A percentile compares a stretch with the other conserved stretches of the same genome.
Evolutionary conservation across 1,140 invertebrate species (phyloP).

Genomic region (Leptopilina clavipes): DNA sequence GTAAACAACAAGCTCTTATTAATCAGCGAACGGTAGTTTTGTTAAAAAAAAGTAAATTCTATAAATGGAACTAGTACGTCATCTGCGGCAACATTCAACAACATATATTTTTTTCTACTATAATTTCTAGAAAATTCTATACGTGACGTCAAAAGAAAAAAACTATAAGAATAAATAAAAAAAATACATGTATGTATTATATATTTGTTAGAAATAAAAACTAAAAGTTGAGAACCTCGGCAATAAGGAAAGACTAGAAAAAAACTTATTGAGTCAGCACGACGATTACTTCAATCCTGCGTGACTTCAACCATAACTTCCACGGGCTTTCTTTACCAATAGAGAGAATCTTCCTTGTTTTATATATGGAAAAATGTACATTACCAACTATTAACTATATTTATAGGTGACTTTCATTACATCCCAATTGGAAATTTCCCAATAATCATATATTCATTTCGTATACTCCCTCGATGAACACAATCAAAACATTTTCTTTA

Average conservation of each 20-base stretch:
- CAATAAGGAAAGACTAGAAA: constrained; percentile 19
- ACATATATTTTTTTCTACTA: neutral
- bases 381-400: neutral
- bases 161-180: neutral
- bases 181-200: no score
- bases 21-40: neutral
- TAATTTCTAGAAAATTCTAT: neutral
- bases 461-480: neutral
- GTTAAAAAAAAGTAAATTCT: constrained; percentile 1
- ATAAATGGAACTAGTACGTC: constrained; percentile 6
- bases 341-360: constrained; percentile 6
- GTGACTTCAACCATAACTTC: constrained; percentile 29
- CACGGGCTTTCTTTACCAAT: constrained; percentile 1
- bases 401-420: constrained; percentile 2
- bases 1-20: neutral
- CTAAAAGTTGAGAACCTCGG: constrained; percentile 23
- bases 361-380: constrained; percentile 8
- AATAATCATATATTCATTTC: neutral
- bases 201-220: neutral
- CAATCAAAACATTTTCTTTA: neutral
- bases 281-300: constrained; percentile 34
- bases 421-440: neutral
- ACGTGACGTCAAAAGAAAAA: neutral
- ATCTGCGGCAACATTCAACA: neutral
- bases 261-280: constrained; percentile 28